Conservation (phyloP, 92 coral and sea anemone species). For the Paramuricea clavata region DNA sequence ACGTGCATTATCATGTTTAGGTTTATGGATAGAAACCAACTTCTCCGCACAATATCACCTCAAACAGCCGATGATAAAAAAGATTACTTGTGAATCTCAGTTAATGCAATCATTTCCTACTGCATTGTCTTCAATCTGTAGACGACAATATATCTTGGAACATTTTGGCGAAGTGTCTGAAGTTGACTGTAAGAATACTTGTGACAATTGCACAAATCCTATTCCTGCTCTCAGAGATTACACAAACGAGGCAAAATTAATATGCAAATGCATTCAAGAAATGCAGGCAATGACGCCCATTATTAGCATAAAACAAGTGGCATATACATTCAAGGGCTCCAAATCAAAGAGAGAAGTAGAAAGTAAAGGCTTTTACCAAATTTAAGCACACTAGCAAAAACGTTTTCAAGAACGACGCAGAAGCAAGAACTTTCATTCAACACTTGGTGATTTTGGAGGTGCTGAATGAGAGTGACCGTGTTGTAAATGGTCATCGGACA, state of each 20-base stretch:
- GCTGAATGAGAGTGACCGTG: background rate
- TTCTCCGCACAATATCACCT: background rate
- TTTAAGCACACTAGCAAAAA: background rate
- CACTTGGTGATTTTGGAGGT: too few species aligned
- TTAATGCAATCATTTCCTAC: background rate
- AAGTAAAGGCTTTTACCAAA: background rate
- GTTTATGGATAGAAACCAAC: background rate
- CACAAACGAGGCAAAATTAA: background rate
- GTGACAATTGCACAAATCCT: background rate
- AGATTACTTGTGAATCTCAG: background rate
- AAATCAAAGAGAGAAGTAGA: background rate
- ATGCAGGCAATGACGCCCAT: background rate
- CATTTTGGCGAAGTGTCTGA: background rate
- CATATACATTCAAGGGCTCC: background rate
- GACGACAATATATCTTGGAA: background rate
- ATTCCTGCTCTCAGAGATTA: background rate
- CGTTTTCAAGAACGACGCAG: background rate
- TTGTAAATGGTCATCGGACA: background rate
- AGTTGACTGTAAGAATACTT: background rate
- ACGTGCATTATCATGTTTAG: constrained; percentile 5
- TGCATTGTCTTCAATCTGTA: background rate
- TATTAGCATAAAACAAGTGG: background rate
- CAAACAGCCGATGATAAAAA: background rate
- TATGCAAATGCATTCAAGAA: background rate
- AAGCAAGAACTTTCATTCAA: background rate